Percentiles rank a stretch among this genome's conserved stretches.
These are phyloP conservation scores for Orientallactaga sibirica DNA, from an alignment of 2,797 vertebrate genomes.

Conservation along the genomic window DNA sequence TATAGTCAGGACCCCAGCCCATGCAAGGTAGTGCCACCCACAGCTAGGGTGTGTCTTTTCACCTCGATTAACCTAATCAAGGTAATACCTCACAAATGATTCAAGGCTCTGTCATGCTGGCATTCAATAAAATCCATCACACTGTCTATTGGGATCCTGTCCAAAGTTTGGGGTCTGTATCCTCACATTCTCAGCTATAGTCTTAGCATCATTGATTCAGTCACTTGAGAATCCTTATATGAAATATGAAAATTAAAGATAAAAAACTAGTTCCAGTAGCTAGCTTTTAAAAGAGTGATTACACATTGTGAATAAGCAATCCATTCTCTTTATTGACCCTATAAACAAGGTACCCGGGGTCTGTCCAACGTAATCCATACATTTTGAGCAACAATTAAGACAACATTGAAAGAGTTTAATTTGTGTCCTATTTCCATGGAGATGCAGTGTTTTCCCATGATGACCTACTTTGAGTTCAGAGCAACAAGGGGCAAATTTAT, in stretches of 20 bases:
- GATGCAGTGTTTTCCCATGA: not conserved
- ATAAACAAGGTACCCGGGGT: not conserved
- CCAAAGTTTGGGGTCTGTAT: not conserved
- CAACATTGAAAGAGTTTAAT: not conserved
- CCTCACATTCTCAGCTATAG: not conserved
- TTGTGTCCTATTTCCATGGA: not conserved
- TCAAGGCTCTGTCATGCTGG: too few relatives aligned
- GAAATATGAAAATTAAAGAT: not conserved
- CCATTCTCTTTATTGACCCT: not conserved
- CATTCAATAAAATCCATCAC: too few relatives aligned
- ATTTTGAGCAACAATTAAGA: constrained; percentile 19
- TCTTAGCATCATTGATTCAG: not conserved
- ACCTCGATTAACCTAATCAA: too few relatives aligned
- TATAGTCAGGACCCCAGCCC: too few relatives aligned
- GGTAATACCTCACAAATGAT: too few relatives aligned
- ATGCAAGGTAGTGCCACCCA: too few relatives aligned
- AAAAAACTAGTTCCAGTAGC: not conserved
- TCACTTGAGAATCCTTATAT: constrained; percentile 22
- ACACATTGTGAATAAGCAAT: not conserved
- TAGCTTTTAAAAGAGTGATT: constrained; percentile 4
- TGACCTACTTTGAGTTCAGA: constrained; percentile 1
- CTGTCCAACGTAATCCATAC: not conserved
- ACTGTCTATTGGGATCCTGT: not conserved
- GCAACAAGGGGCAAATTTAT: not conserved
- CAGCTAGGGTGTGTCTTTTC: too few relatives aligned